Conservation (phyloP, 2,113 vertebrate genomes). For the Echinops telfairi region DNA sequence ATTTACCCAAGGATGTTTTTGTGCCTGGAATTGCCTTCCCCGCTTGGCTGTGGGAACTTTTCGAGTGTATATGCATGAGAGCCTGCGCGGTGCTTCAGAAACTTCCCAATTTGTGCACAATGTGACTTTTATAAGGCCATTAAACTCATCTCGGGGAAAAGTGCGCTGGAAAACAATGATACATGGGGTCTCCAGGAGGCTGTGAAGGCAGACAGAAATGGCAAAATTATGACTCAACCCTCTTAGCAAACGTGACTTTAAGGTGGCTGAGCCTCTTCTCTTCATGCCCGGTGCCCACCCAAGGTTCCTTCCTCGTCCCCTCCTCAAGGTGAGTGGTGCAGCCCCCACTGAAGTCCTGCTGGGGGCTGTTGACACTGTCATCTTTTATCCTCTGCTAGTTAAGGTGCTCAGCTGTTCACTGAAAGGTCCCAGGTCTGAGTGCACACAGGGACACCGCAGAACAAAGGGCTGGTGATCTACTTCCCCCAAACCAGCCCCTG, state of each 20-base stretch:
- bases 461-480: background rate
- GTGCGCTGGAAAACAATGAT: conserved; percentile 86
- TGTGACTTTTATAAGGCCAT: conserved; percentile 91
- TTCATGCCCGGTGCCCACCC: background rate
- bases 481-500: background rate
- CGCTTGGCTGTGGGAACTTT: conserved; percentile 87
- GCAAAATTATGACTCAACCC: conserved; percentile 69
- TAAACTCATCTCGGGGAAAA: conserved; percentile 88
- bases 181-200: conserved; percentile 86
- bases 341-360: background rate
- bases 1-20: conserved; percentile 92
- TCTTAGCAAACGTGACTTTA: conserved; percentile 86
- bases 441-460: background rate
- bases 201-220: conserved; percentile 65
- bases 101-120: conserved; percentile 89
- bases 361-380: background rate
- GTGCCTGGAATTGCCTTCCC: conserved; percentile 90
- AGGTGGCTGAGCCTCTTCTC: conserved; percentile 35
- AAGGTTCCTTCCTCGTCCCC: background rate
- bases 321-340: background rate
- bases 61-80: conserved; percentile 87
- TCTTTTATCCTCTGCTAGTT: background rate
- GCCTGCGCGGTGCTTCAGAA: conserved; percentile 79
- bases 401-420: background rate
- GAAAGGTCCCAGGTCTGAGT: background rate